Evolutionary conservation across 2,888 invertebrate genomes (phyloP).

Genomic region (Pseudanteris insignis): DNA sequence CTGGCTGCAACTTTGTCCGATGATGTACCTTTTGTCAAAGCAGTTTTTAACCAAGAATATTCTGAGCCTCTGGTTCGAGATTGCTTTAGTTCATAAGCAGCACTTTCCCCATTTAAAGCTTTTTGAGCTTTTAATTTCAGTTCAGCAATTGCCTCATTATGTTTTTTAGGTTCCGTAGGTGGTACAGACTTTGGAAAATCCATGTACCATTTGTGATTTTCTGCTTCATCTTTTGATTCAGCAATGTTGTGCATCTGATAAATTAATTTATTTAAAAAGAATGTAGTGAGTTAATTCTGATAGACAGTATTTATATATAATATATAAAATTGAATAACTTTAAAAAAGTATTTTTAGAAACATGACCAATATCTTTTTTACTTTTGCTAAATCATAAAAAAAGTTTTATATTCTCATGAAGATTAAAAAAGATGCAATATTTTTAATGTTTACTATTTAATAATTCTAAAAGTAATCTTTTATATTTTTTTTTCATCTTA

Average conservation of each 20-base stretch:
- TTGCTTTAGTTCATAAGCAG: slow-evolving; percentile 65
- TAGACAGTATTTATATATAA: too few species aligned
- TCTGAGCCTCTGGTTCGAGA: slow-evolving; percentile 71
- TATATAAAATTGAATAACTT: neutral
- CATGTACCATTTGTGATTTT: slow-evolving; percentile 72
- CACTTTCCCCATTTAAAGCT: slow-evolving; percentile 73
- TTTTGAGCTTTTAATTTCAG: slow-evolving; percentile 75
- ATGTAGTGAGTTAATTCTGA: neutral
- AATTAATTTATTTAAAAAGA: neutral
- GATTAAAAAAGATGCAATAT: too few species aligned
- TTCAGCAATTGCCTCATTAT: slow-evolving; percentile 70
- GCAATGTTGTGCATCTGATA: neutral
- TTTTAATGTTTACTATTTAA: too few species aligned
- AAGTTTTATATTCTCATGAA: too few species aligned
- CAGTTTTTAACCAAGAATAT: slow-evolving; percentile 80
- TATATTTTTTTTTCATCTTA: too few species aligned
- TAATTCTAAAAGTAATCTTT: too few species aligned
- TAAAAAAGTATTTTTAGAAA: neutral
- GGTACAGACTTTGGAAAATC: slow-evolving; percentile 61
- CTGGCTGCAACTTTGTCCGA: slow-evolving; percentile 88
- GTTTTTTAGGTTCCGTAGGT: slow-evolving; percentile 55
- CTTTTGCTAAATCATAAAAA: too few species aligned
- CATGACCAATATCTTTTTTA: too few species aligned
- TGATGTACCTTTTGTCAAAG: slow-evolving; percentile 82
- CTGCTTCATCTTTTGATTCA: neutral